Evolutionary conservation across 2,113 vertebrate genomes (phyloP).

Genomic region (Toxotes chatareus): DNA sequence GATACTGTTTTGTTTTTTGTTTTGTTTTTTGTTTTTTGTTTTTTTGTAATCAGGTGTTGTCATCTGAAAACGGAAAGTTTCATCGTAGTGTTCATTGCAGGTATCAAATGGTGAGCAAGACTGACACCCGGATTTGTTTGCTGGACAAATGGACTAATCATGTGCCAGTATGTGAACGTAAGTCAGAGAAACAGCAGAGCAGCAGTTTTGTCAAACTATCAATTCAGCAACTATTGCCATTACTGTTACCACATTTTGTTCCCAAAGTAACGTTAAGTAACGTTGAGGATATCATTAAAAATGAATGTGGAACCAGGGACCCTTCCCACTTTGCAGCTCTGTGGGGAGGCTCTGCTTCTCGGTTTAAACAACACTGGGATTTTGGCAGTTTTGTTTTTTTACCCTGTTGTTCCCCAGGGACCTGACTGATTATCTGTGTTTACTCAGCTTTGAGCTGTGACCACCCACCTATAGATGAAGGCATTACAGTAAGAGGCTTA

Average conservation of each 20-base stretch:
- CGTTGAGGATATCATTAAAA: not conserved
- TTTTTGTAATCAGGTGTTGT: not conserved
- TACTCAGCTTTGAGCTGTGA: constrained; percentile 49
- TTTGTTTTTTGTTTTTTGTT: not conserved
- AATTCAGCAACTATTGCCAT: too few species aligned
- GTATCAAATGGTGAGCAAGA: constrained; percentile 63
- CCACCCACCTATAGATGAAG: not conserved
- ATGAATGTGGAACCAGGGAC: not conserved
- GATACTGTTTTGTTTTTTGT: too few species aligned
- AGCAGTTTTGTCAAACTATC: not conserved
- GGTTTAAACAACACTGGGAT: not conserved
- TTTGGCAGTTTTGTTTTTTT: not conserved
- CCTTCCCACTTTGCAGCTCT: too few species aligned
- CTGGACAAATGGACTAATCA: constrained; percentile 54
- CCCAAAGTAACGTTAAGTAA: not conserved
- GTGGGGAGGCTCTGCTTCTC: not conserved
- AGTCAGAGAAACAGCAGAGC: constrained; percentile 14
- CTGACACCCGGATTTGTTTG: constrained; percentile 33
- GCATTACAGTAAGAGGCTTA: constrained; percentile 28
- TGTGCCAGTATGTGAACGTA: constrained; percentile 63
- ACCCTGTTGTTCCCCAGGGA: too few species aligned
- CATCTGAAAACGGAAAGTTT: not conserved
- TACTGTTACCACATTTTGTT: too few species aligned
- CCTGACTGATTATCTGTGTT: constrained; percentile 2
- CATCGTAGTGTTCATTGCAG: constrained; percentile 25